A percentile compares a stretch with the other conserved stretches of the same genome.
Evolutionary conservation across 2,888 invertebrate genomes (phyloP).

Genomic region (Amorpha juglandis): DNA sequence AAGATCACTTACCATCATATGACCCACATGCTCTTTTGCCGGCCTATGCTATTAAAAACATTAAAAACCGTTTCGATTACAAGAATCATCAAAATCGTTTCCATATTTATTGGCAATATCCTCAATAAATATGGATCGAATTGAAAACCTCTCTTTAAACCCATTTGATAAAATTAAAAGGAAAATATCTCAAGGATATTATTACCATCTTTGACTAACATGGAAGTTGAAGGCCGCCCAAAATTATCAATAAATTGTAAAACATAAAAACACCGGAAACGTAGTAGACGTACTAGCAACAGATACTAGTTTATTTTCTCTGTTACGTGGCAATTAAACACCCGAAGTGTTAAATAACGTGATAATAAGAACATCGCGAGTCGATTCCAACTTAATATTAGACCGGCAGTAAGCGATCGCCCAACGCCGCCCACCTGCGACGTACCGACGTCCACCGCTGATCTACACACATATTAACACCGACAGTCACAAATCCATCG

Average conservation of each 20-base stretch:
- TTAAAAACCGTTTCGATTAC: too few relatives aligned
- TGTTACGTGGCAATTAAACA: conserved; percentile 14
- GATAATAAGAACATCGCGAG: conserved; percentile 20
- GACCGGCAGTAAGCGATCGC: conserved; percentile 50
- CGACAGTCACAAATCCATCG: conserved; percentile 77
- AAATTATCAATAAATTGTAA: not conserved
- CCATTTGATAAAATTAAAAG: not conserved
- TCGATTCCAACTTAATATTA: conserved; percentile 4
- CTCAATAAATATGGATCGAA: too few relatives aligned
- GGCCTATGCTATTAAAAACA: too few relatives aligned
- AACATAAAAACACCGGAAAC: conserved; percentile 10
- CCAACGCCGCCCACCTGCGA: conserved; percentile 63
- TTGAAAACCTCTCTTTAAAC: too few relatives aligned
- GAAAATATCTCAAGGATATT: not conserved
- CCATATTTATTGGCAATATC: too few relatives aligned
- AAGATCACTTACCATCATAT: too few relatives aligned
- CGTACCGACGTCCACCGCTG: conserved; percentile 44
- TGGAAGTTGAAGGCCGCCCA: not conserved
- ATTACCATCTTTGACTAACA: not conserved
- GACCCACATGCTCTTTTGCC: too few relatives aligned
- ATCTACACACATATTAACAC: conserved; percentile 69
- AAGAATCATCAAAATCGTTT: too few relatives aligned
- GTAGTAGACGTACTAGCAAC: not conserved
- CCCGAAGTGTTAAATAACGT: conserved; percentile 18
- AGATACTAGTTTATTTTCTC: conserved; percentile 18